Evolutionary conservation across 2,797 vertebrate species (phyloP).

Genomic region (Momotus momota): DNA sequence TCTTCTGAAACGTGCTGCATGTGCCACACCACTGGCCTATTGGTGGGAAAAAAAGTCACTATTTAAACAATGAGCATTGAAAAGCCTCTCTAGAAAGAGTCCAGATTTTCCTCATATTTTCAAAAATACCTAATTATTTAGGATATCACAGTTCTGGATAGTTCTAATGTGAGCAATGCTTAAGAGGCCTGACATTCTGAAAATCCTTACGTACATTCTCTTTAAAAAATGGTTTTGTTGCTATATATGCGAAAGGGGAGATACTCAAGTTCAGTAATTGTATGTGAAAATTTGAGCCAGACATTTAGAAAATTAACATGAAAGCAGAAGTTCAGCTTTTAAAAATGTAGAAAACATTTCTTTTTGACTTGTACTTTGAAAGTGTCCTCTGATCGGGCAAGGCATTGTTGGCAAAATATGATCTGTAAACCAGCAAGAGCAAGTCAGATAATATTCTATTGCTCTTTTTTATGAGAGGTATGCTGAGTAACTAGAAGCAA

Average conservation of each 20-base stretch:
- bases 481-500: not conserved
- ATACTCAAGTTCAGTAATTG: not conserved
- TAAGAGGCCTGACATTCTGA: not conserved
- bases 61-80: not conserved
- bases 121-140: not conserved
- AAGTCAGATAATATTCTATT: not conserved
- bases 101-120: not conserved
- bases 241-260: not conserved
- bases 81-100: not conserved
- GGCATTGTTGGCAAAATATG: not conserved
- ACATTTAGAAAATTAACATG: not conserved
- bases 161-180: not conserved
- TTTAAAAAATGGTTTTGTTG: not conserved
- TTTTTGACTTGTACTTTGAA: not conserved
- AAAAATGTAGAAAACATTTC: not conserved
- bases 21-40: not conserved
- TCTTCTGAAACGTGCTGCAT: not conserved
- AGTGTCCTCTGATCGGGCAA: not conserved
- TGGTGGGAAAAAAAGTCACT: not conserved
- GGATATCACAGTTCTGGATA: not conserved
- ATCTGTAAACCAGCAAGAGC: not conserved
- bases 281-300: not conserved
- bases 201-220: not conserved
- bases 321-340: not conserved
- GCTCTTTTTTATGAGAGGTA: not conserved